Evolutionary conservation across 2,113 vertebrate genomes (phyloP).

Genomic region (Petrocephalus zakoni): DNA sequence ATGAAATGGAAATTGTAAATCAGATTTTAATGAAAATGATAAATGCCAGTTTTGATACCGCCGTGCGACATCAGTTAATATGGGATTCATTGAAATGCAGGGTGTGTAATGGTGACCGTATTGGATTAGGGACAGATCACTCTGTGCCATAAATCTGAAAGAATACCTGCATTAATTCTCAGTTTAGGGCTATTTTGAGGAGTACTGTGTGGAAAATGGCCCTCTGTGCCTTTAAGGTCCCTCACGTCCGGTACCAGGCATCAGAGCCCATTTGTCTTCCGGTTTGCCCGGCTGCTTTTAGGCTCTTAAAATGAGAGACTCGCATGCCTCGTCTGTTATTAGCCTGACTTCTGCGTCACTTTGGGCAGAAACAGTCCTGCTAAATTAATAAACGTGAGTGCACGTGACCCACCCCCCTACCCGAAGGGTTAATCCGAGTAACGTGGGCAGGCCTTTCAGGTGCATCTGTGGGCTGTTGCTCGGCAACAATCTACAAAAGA

Average conservation of each 20-base stretch:
- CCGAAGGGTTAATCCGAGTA: constrained; percentile 52
- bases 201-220: background rate
- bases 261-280: background rate
- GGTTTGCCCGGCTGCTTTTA: background rate
- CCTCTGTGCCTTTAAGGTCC: background rate
- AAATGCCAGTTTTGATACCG: background rate
- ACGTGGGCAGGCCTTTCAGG: constrained; percentile 44
- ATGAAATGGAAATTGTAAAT: background rate
- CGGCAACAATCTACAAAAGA: constrained; percentile 50
- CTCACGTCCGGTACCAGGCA: background rate
- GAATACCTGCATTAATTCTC: background rate
- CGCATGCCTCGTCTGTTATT: background rate
- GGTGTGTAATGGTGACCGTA: background rate
- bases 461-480: constrained; percentile 59
- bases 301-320: background rate
- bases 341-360: background rate
- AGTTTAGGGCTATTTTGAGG: background rate
- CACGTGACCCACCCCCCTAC: constrained; percentile 41
- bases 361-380: background rate
- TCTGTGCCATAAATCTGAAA: background rate
- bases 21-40: background rate
- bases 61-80: background rate
- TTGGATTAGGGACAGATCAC: background rate
- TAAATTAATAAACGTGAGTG: background rate
- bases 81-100: background rate